phyloP scores from a whole-genome alignment of 2,888 invertebrate species.

The Rhagonycha lutea region DNA sequence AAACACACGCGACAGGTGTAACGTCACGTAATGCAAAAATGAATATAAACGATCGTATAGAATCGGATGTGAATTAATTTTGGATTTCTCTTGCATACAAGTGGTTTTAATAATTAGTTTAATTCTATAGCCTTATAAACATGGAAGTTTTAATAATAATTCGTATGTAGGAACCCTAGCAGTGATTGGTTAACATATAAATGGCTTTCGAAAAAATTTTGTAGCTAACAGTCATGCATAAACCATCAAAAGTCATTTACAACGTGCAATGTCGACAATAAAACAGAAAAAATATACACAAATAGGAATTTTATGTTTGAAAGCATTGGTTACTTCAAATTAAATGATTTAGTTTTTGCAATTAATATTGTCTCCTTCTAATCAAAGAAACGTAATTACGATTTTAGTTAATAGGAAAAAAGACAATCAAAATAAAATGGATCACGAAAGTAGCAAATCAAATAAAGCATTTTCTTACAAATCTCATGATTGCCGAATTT shows the following conservation, averaged over 20 bases:
- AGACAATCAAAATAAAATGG: neutral
- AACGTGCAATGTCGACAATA: neutral
- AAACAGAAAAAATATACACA: neutral
- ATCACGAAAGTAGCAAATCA: neutral
- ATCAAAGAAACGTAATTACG: neutral
- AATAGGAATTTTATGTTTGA: neutral
- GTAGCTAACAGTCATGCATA: neutral
- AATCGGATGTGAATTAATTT: constrained; percentile 6
- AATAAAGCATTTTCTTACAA: neutral
- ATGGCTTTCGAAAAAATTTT: neutral
- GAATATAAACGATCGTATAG: constrained; percentile 3
- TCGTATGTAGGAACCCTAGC: neutral
- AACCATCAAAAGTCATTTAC: neutral
- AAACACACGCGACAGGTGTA: constrained; percentile 3
- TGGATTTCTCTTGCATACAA: neutral
- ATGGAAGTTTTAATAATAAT: neutral
- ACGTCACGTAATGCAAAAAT: neutral
- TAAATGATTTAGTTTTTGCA: neutral
- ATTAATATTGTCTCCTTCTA: neutral
- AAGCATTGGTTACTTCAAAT: neutral
- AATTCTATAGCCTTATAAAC: neutral
- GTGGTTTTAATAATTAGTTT: neutral
- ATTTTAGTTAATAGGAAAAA: neutral
- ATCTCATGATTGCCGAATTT: neutral
- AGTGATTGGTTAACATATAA: neutral